Percentiles rank a stretch among this genome's conserved stretches.
Evolutionary conservation across 1,140 invertebrate genomes (phyloP).

Genomic region (Mycetomoellerius zeteki): DNA sequence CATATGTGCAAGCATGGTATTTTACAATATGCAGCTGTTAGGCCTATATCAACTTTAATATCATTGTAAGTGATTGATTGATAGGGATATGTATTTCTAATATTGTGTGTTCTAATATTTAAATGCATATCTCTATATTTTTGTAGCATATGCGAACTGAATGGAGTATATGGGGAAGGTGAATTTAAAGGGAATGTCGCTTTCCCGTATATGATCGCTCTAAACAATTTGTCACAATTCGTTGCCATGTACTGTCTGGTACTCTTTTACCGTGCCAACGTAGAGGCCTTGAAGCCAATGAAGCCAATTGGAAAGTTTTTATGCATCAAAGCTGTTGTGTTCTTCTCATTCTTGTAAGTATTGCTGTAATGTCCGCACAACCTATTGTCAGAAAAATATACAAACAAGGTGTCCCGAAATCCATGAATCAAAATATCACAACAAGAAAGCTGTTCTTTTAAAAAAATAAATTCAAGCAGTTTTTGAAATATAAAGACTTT

Average conservation of each 20-base stretch:
- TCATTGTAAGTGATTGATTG: constrained; percentile 91
- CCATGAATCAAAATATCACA: too few relatives aligned
- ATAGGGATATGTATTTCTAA: neutral
- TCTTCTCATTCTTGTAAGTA: constrained; percentile 99
- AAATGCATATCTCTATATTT: constrained; percentile 30
- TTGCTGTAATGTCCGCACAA: neutral
- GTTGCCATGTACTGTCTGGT: constrained; percentile 98
- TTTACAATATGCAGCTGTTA: constrained; percentile 96
- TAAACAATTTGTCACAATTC: constrained; percentile 98
- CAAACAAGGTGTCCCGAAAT: neutral
- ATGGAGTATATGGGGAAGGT: constrained; percentile 96
- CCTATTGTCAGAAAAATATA: neutral
- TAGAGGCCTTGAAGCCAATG: constrained; percentile 95
- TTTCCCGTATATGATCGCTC: constrained; percentile 95
- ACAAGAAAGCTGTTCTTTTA: too few relatives aligned
- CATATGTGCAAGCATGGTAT: constrained; percentile 98
- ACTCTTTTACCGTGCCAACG: constrained; percentile 96
- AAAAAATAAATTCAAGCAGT: too few relatives aligned
- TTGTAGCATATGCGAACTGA: constrained; percentile 94
- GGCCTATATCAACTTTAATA: constrained; percentile 95
- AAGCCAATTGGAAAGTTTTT: constrained; percentile 98
- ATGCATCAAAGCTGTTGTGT: constrained; percentile 99
- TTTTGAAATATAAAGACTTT: too few relatives aligned
- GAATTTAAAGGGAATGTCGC: constrained; percentile 94
- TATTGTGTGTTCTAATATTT: neutral